These are phyloP conservation scores for Hystrix cristata DNA, from an alignment of 2,113 vertebrate genomes.

Conservation along the genomic window DNA sequence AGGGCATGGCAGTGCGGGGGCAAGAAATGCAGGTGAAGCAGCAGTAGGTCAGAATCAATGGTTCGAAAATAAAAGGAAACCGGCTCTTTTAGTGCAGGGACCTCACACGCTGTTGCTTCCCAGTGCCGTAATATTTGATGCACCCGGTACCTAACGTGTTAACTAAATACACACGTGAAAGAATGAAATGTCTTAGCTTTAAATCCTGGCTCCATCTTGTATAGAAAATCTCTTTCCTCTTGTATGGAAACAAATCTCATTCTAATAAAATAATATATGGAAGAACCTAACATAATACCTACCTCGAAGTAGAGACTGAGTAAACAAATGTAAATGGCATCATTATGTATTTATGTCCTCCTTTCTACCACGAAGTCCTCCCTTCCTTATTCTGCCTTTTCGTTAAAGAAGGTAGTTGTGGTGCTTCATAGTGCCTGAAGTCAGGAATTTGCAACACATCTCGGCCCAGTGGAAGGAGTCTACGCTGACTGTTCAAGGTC, in stretches of 20 bases:
- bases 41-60: too few species aligned
- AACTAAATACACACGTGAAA: not conserved
- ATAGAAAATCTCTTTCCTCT: not conserved
- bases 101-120: not conserved
- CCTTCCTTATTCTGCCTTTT: conserved; percentile 59
- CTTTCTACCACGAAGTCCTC: not conserved
- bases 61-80: not conserved
- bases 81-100: not conserved
- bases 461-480: not conserved
- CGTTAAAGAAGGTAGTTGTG: conserved; percentile 50
- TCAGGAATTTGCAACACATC: conserved; percentile 61
- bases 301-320: not conserved
- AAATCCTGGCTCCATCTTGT: not conserved
- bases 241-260: not conserved
- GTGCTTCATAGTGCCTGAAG: conserved; percentile 49
- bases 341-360: conserved; percentile 12
- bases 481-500: conserved; percentile 69
- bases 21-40: not conserved
- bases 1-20: not conserved
- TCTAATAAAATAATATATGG: not conserved
- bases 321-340: not conserved
- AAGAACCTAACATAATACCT: not conserved
- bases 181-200: not conserved
- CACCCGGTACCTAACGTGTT: not conserved
- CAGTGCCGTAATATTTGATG: not conserved